Conservation (phyloP, 2,797 vertebrate species). For the Myiotriccus ornatus region DNA sequence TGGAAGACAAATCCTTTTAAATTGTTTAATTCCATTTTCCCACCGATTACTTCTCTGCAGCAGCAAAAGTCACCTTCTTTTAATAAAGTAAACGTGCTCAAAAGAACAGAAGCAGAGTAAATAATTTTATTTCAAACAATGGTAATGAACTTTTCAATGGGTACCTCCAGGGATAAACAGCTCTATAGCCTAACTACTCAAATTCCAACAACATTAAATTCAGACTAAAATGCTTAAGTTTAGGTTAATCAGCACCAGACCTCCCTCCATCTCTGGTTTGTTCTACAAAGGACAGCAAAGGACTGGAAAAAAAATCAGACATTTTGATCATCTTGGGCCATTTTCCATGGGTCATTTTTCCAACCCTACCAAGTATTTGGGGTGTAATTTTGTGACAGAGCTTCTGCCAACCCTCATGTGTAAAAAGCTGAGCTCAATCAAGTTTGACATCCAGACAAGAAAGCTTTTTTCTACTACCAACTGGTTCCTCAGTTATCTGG, state of each 20-base stretch:
- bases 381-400: not conserved
- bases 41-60: not conserved
- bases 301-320: not conserved
- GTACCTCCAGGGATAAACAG: constrained; percentile 54
- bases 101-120: not conserved
- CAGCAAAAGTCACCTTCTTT: constrained; percentile 12
- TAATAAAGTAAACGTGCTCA: constrained; percentile 5
- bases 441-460: not conserved
- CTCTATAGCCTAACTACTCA: not conserved
- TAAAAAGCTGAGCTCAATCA: not conserved
- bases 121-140: constrained; percentile 37
- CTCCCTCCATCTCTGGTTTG: not conserved
- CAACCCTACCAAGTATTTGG: not conserved
- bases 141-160: constrained; percentile 25
- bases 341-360: not conserved
- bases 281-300: not conserved
- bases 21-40: not conserved
- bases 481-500: not conserved
- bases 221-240: not conserved
- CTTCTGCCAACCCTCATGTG: not conserved
- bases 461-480: not conserved
- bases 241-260: constrained; percentile 47
- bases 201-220: constrained; percentile 18
- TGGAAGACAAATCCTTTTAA: not conserved
- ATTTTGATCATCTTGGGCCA: not conserved